Base-by-base conservation (phyloP, 2,888 invertebrate species). In the Iselma pallidipennis region DNA sequence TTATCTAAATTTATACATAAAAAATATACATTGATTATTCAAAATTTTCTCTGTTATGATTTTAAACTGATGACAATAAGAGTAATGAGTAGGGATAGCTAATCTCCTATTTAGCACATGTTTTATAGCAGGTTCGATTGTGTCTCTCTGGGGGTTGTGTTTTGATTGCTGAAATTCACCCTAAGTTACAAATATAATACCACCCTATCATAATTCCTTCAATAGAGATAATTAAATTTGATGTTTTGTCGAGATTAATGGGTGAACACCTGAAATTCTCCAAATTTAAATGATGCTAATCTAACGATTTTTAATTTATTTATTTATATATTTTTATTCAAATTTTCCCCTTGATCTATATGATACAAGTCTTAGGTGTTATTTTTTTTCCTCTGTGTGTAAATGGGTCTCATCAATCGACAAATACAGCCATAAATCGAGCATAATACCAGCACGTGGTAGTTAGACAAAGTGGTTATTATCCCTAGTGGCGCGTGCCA, bases 401-500 rank as follows among this genome's bases (percentile, higher is more conserved):
- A 42, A 42, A 42, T 42, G 10, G 66, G 68, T 66, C 61, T 70
- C 62, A 73, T 72, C 72, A 70, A 72, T 69, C 70, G 64, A 67
- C 71, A 70, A 72, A 71, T 68, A 72, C 66, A 64, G 69, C 68
- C 65, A 74, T 74, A 73, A 72, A 73, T 71, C 69, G 71, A 58
- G 67, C 70, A 66, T 74, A 72, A 74, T 71, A 69, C 68, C 53
- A 66, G 65, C 73, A 71, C 73, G 74, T 73, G 74, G 68, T 71
- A 67, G 69, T 70, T 67, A 68, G 71, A 70, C 69, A 72, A 74
- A 74, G 74, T 74, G 72, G 74, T 68, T 73, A 70, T 72, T 74
- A 72, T 69, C 67, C 66, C 67, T 66, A 59, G 60, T 59, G 71
- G 65, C 74, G 70, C 72, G 72, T 70, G 74, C 66, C 69, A 68